Evolutionary conservation across 2,888 invertebrate species (phyloP), one percentile per base, ranked within the genome.

Genomic region (Craniophora ligustri): DNA sequence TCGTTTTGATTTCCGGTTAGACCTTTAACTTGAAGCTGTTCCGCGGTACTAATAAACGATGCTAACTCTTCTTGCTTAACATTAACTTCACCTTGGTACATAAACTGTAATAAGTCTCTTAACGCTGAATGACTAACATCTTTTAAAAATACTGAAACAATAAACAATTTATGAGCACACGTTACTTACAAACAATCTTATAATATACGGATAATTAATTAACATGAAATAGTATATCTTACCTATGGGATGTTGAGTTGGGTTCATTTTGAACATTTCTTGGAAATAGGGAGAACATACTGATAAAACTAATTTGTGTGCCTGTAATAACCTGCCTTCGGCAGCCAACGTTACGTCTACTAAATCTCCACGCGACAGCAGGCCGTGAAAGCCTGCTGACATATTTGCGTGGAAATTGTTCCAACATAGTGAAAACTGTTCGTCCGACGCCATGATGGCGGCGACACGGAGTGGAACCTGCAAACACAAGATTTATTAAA

Each of bases 221-320:
- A n/a, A n/a, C n/a, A n/a, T n/a, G n/a, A n/a, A n/a, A n/a, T n/a
- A n/a, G n/a, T n/a, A n/a, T n/a, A n/a, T n/a, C 92, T 86, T 88
- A 95, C 95, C 95, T 93, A 95, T 95, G 74, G 95, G 95, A 92
- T 95, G 95, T 82, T 95, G 95, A 84, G 95, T 95, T 73, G 95
- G 94, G 86, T 95, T 95, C 95, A 95, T 94, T 89, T 95, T 95
- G 91, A 95, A 95, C 94, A 95, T 95, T 91, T 95, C 95, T 86
- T 96, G 95, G 83, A 96, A 96, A 90, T 95, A 96, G 57, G 96
- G 95, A 84, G 95, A 96, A 89, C 96, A 96, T 81, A 96, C 96
- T 66, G 96, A 96, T 82, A 96, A 88, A 77, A 96, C 96, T 89
- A 96, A 84, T 84, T 96, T 95, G 91, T 96, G 96, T 75, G 96